phyloP scores from a whole-genome alignment of 2,113 vertebrate genomes.

The Larimichthys polyactis region DNA sequence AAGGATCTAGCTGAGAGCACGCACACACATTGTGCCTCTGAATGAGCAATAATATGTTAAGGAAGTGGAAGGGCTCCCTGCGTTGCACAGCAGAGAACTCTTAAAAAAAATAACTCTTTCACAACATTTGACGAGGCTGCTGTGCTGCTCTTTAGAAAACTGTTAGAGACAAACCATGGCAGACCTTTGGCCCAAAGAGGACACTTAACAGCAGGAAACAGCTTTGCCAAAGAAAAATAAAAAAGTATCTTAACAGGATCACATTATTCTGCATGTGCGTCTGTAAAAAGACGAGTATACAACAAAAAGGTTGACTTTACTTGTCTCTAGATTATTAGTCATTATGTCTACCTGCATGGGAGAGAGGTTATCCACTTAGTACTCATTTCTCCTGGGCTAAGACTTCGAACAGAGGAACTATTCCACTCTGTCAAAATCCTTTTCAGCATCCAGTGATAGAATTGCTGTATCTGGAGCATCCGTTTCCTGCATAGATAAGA shows the following conservation, averaged over 20 bases:
- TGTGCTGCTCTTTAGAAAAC: constrained; percentile 13
- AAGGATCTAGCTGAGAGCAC: constrained; percentile 62
- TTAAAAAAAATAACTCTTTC: constrained; percentile 64
- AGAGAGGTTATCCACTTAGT: not conserved
- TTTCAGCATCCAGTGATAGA: not conserved
- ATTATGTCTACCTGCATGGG: not conserved
- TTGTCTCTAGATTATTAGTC: not conserved
- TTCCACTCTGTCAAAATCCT: not conserved
- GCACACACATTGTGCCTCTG: constrained; percentile 24
- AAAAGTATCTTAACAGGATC: not conserved
- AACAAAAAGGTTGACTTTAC: not conserved
- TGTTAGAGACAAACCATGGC: not conserved
- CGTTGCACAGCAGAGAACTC: constrained; percentile 55
- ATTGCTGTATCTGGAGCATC: not conserved
- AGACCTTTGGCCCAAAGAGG: not conserved
- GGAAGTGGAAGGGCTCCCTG: constrained; percentile 73
- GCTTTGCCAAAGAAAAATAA: not conserved
- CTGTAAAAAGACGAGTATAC: not conserved
- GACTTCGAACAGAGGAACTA: not conserved
- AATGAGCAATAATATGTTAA: constrained; percentile 58
- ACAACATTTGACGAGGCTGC: constrained; percentile 58
- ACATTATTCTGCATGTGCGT: not conserved
- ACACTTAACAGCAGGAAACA: constrained; percentile 11
- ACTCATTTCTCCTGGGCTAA: not conserved
- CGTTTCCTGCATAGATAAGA: not conserved